These are phyloP conservation scores for Galagoides demidoff DNA, from an alignment of 2,797 vertebrate genomes.

Conservation along the genomic window DNA sequence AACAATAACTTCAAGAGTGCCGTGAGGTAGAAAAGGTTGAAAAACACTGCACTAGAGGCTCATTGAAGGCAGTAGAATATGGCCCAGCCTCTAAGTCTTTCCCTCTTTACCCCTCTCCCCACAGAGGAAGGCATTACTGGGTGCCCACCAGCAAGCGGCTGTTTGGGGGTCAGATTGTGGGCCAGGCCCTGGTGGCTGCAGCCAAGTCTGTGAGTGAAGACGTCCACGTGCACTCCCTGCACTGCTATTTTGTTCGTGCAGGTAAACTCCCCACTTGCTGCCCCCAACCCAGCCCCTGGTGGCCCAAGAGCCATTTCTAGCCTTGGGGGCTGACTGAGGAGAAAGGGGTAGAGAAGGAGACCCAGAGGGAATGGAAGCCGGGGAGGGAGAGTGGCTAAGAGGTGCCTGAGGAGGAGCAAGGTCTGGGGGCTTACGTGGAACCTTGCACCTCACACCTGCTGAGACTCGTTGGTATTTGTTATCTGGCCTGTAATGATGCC, in stretches of 20 bases:
- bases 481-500: background rate
- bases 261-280: conserved; percentile 85
- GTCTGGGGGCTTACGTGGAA: background rate
- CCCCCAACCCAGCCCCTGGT: background rate
- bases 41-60: background rate
- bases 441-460: background rate
- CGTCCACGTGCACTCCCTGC: conserved; percentile 92
- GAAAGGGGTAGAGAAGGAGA: background rate
- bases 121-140: conserved; percentile 95
- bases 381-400: background rate
- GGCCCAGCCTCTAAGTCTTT: background rate
- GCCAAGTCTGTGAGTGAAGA: conserved; percentile 92
- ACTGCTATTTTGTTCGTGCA: conserved; percentile 96
- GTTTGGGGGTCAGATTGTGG: conserved; percentile 96
- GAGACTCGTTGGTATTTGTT: background rate
- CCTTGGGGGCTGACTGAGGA: background rate
- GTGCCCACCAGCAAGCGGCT: conserved; percentile 90
- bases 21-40: no score
- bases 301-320: background rate
- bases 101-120: conserved; percentile 50
- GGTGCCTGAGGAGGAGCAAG: background rate
- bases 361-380: background rate
- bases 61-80: background rate
- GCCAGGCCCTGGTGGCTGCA: conserved; percentile 95
- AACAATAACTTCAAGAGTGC: no score